Conservation (phyloP, 2,113 vertebrate species). For the Nestor notabilis region DNA sequence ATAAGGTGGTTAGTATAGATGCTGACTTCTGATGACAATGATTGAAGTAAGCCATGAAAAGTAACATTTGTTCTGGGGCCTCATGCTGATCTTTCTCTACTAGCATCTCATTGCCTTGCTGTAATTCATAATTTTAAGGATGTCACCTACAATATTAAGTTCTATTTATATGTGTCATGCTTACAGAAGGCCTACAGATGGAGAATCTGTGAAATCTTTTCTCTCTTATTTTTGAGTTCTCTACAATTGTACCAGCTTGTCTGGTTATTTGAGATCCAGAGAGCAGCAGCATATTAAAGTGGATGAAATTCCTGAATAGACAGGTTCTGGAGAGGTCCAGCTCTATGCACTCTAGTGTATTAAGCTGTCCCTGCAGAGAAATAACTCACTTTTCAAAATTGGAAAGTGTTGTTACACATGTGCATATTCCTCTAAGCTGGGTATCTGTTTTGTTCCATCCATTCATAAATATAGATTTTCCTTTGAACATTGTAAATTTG, state of each 20-base stretch:
- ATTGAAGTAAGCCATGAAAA: slow-evolving; percentile 45
- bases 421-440: neutral
- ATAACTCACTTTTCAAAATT: neutral
- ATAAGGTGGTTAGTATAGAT: neutral
- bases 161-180: slow-evolving; percentile 49
- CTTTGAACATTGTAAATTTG: neutral
- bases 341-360: slow-evolving; percentile 27
- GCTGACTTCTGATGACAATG: slow-evolving; percentile 38
- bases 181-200: slow-evolving; percentile 59
- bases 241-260: slow-evolving; percentile 30
- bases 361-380: slow-evolving; percentile 29
- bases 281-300: slow-evolving; percentile 56
- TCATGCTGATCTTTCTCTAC: slow-evolving; percentile 34
- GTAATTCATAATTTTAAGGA: slow-evolving; percentile 54
- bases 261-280: slow-evolving; percentile 56
- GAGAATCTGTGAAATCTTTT: slow-evolving; percentile 26
- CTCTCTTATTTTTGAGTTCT: slow-evolving; percentile 28
- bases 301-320: slow-evolving; percentile 48
- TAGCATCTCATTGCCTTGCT: neutral
- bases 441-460: neutral
- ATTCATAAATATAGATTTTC: neutral
- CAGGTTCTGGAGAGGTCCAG: slow-evolving; percentile 51
- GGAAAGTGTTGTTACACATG: neutral
- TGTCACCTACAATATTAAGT: slow-evolving; percentile 28
- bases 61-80: slow-evolving; percentile 44